These are phyloP conservation scores for Urocitellus parryii DNA, from an alignment of 2,113 vertebrate species.

Conservation along the genomic window DNA sequence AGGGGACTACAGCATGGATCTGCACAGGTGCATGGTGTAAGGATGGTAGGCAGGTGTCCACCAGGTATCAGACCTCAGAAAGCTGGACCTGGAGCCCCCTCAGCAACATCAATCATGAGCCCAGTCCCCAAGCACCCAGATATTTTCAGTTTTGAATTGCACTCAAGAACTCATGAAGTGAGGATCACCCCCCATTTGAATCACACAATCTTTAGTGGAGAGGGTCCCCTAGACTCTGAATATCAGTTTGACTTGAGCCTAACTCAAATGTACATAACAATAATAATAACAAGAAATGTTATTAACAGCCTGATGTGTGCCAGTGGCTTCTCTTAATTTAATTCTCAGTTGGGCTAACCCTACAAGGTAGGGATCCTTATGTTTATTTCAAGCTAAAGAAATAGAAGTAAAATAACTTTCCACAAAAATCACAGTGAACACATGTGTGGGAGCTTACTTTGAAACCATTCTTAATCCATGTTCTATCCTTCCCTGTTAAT, in stretches of 20 bases:
- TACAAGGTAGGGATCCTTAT: neutral
- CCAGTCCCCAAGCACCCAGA: neutral
- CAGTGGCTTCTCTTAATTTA: neutral
- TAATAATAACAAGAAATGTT: neutral
- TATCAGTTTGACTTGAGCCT: neutral
- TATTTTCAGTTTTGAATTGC: neutral
- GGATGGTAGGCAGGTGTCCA: accelerated
- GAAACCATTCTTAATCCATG: neutral
- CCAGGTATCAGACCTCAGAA: neutral
- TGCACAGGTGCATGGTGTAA: conserved; percentile 77
- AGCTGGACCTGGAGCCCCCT: neutral
- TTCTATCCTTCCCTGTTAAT: neutral
- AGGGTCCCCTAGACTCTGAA: neutral
- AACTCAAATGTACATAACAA: neutral
- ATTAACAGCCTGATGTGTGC: accelerated
- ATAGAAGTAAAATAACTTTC: neutral
- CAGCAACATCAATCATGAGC: accelerated
- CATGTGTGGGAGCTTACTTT: neutral
- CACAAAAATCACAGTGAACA: neutral
- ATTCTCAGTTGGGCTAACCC: neutral
- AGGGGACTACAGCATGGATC: conserved; percentile 32
- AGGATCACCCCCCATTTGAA: neutral
- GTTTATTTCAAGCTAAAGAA: neutral
- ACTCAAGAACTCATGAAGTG: neutral
- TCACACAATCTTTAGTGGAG: neutral